phyloP scores from a whole-genome alignment of 2,113 vertebrate genomes.

The Vanacampus margaritifer region DNA sequence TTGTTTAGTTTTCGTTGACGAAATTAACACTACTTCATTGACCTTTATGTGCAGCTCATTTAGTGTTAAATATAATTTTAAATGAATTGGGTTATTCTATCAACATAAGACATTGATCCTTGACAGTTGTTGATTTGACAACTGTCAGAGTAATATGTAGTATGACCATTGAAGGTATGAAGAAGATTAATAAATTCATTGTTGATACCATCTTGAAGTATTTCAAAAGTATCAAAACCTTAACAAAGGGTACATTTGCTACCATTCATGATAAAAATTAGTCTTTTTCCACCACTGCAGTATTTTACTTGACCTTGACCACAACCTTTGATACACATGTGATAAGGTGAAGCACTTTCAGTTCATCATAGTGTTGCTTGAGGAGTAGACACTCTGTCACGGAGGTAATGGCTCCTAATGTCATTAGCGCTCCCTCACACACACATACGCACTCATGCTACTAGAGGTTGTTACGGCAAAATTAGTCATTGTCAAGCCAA shows the following conservation, averaged over 20 bases:
- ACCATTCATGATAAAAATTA: not conserved
- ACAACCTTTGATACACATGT: conserved; percentile 25
- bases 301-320: conserved; percentile 32
- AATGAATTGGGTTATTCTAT: not conserved
- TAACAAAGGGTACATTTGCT: not conserved
- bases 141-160: not conserved
- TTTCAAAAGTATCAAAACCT: not conserved
- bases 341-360: conserved; percentile 33
- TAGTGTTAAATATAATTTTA: not conserved
- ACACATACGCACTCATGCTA: conserved; percentile 1
- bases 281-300: not conserved
- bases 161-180: too few species aligned
- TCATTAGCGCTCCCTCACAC: conserved; percentile 28
- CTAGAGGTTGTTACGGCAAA: conserved; percentile 23
- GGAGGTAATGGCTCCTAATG: conserved; percentile 35
- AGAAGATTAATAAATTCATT: too few species aligned
- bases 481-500: conserved; percentile 28
- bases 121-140: not conserved
- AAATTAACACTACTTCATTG: too few species aligned
- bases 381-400: conserved; percentile 19
- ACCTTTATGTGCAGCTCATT: too few species aligned
- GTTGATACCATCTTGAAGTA: not conserved
- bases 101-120: not conserved
- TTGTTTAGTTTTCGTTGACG: too few species aligned
- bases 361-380: conserved; percentile 28